Conservation (phyloP, 1,140 invertebrate species). For the Leguminivora glycinivorella region DNA sequence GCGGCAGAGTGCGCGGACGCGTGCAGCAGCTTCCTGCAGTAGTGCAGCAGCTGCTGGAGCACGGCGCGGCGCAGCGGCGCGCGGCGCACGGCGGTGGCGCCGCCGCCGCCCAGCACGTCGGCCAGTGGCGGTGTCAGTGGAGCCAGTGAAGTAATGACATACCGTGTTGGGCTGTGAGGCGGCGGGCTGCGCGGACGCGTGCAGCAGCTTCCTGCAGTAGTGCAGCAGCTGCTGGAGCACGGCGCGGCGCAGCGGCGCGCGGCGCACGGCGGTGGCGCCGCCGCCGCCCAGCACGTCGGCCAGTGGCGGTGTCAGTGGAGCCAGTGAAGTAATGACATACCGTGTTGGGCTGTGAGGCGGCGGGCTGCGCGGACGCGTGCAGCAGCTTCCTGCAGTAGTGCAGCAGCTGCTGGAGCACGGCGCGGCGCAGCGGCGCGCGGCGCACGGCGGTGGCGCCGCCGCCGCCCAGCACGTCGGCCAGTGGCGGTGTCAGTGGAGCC, state of each 20-base stretch:
- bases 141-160: no score
- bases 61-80: conserved; percentile 66
- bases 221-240: conserved; percentile 71
- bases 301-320: no score
- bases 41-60: conserved; percentile 69
- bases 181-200: no score
- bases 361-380: no score
- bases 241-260: conserved; percentile 62
- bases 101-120: conserved; percentile 60
- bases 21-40: conserved; percentile 82
- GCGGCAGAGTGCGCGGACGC: conserved; percentile 51
- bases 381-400: no score
- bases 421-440: conserved; percentile 66
- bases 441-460: conserved; percentile 45
- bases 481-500: no score
- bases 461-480: conserved; percentile 64
- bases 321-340: no score
- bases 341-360: no score
- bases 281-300: conserved; percentile 63
- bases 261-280: conserved; percentile 49
- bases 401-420: conserved; percentile 68
- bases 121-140: no score
- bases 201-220: no score
- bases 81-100: conserved; percentile 44
- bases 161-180: no score